Base-by-base conservation (phyloP, 2,113 vertebrate genomes). In the Anser brachyrhynchus region DNA sequence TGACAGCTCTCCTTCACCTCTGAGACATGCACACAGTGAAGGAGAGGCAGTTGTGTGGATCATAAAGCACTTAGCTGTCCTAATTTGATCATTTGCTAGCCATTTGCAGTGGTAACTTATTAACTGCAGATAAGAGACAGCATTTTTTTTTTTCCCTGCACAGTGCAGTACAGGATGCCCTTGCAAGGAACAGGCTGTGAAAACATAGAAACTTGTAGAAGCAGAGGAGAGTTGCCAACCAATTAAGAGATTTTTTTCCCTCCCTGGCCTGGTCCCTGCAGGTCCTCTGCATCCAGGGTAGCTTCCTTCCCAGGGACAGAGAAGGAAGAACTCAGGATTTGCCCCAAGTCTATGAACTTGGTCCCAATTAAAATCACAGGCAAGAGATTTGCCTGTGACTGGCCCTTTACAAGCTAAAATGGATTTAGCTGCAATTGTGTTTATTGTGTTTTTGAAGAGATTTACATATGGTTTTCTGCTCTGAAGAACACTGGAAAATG, bases 111-210 rank as follows among this genome's bases (percentile, higher is more conserved):
- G 41, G 11, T 39, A 73, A 57, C 13, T 17, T 52, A 52, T 74
- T 64, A 69, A 46, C 19, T 69, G 11, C 33, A 69, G 12, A 6
- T 19, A 52, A 73, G 9, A 28, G 15, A 28, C 11, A 0, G 13
- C 39, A 39, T 39, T 39, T 39, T 21, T 64, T 65, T 79, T 44
- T 22, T 78, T n/a, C 44, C 31, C 57, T 49, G 5, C 15, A 21
- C 13, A 55, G 28, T 58, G 11, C 29, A 71, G 37, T 2, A 9
- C 0, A 0, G 4, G 25, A 9, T 41, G 11, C 29, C 35, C 46
- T 59, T 0, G 0, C 64, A 43, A 55, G 37, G 29, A 65, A 8
- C 9, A 5, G 11, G 26, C 17, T 43, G 3, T 20, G 44, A n/a
- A 54, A 64, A 59, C 28, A 18, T 21, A 26, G 41, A 72, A 84